Conservation (phyloP, 1,140 invertebrate species). For the Drosophila nigrodunni region DNA sequence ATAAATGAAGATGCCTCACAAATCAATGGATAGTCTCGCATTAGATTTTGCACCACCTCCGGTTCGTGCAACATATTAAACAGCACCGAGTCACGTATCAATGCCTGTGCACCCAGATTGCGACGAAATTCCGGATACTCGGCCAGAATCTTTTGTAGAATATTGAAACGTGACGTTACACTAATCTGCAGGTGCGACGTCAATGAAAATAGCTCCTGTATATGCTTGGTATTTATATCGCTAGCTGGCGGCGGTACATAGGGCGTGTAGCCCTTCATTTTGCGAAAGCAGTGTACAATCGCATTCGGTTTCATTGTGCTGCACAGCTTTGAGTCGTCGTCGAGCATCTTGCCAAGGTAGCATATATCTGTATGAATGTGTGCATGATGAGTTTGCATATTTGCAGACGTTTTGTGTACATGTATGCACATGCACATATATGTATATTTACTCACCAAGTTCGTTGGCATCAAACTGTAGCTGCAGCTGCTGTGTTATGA, state of each 20-base stretch:
- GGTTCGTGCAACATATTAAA: conserved; percentile 76
- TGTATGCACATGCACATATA: background rate
- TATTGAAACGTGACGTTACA: conserved; percentile 76
- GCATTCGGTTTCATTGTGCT: conserved; percentile 62
- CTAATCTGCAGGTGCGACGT: conserved; percentile 80
- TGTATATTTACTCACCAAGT: conserved; percentile 61
- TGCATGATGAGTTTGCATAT: conserved; percentile 62
- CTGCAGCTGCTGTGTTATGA: conserved; percentile 66
- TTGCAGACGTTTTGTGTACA: background rate
- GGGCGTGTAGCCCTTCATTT: conserved; percentile 64
- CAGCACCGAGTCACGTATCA: conserved; percentile 80
- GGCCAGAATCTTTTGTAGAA: conserved; percentile 75
- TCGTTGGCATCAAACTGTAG: conserved; percentile 70
- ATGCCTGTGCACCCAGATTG: conserved; percentile 78
- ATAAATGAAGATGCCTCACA: conserved; percentile 80
- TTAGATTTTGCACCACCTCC: conserved; percentile 75
- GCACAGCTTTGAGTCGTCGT: conserved; percentile 53
- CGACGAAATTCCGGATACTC: conserved; percentile 83
- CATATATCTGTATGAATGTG: conserved; percentile 63
- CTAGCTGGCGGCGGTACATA: conserved; percentile 62
- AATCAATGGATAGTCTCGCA: conserved; percentile 77
- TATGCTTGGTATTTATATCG: conserved; percentile 67
- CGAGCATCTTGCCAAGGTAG: conserved; percentile 64
- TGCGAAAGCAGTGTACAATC: conserved; percentile 75
- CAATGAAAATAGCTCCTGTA: conserved; percentile 75